phyloP scores from a whole-genome alignment of 2,888 invertebrate genomes.

The Patella pellucida region DNA sequence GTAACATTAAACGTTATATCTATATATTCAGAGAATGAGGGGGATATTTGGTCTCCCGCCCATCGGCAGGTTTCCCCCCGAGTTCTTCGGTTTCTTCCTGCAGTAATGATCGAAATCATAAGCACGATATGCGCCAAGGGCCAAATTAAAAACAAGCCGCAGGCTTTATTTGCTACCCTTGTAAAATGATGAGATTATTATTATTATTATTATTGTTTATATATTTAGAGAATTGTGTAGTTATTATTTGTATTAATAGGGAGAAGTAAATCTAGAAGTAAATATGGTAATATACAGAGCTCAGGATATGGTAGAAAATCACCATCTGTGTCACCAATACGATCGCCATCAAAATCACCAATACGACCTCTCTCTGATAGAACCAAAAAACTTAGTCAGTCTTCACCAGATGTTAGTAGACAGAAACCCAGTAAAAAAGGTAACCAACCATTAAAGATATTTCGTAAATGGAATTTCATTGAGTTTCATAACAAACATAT shows the following conservation, averaged over 20 bases:
- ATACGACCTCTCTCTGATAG: conserved; percentile 27
- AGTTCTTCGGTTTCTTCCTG: no score
- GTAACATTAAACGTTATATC: not conserved
- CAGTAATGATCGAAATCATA: no score
- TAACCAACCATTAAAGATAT: not conserved
- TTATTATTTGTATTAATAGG: conserved; percentile 21
- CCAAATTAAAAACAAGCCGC: no score
- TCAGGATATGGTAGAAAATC: conserved; percentile 56
- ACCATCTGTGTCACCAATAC: conserved; percentile 28
- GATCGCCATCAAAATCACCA: conserved; percentile 26
- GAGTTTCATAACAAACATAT: no score
- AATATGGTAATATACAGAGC: conserved; percentile 51
- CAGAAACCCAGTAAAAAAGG: conserved; percentile 40
- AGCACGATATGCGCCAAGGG: no score
- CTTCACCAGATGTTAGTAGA: conserved; percentile 46
- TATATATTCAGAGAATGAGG: not conserved
- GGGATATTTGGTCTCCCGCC: no score
- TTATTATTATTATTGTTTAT: no score
- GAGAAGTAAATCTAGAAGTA: conserved; percentile 40
- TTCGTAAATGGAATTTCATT: no score
- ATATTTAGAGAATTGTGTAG: not conserved
- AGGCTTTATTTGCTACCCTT: no score
- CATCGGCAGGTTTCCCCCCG: no score
- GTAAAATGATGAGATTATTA: no score
- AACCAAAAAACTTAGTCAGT: conserved; percentile 38